Conservation (phyloP, 2,888 invertebrate genomes). For the Cataglyphis rosenhaueri region DNA sequence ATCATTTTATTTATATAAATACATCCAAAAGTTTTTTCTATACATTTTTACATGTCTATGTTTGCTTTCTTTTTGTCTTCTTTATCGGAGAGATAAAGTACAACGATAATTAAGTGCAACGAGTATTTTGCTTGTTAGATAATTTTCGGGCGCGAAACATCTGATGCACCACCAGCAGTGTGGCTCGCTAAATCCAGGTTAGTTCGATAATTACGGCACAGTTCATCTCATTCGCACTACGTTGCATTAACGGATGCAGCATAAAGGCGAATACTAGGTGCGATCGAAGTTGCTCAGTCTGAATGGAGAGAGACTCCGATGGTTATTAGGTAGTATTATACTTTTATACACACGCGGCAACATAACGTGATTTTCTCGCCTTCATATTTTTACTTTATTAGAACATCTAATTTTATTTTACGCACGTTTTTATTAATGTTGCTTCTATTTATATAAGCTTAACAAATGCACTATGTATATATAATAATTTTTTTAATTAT, state of each 20-base stretch:
- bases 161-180: constrained; percentile 14
- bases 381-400: not conserved
- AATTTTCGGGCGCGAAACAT: constrained; percentile 57
- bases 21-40: not conserved
- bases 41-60: not conserved
- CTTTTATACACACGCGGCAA: not conserved
- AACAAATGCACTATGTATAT: not conserved
- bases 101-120: constrained; percentile 4
- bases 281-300: constrained; percentile 62
- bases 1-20: constrained; percentile 6
- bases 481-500: constrained; percentile 14
- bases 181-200: constrained; percentile 36
- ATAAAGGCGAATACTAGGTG: constrained; percentile 63
- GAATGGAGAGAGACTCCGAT: not conserved
- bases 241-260: constrained; percentile 67
- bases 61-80: not conserved
- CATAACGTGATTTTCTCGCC: not conserved
- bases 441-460: not conserved
- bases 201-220: constrained; percentile 65
- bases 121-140: constrained; percentile 20
- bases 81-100: not conserved
- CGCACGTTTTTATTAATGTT: not conserved
- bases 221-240: constrained; percentile 65
- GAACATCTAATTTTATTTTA: constrained; percentile 8
- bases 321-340: constrained; percentile 18